Base-by-base conservation (phyloP, 2,113 vertebrate species). In the Mesembrinibis cayennensis region DNA sequence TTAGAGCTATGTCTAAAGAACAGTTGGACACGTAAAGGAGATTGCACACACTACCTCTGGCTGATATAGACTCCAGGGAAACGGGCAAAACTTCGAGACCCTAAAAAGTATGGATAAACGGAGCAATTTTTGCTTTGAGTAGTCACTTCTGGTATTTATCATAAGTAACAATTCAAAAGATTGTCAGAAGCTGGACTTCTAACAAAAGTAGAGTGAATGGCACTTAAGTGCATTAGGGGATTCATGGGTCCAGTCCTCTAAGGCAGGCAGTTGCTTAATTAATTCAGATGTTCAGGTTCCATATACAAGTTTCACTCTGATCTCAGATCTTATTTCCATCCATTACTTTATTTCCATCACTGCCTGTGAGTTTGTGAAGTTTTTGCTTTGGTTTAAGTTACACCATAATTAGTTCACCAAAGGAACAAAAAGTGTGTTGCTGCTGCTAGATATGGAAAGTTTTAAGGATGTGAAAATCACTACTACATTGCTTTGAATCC, bases 311-410 rank as follows among this genome's bases (percentile, higher is more conserved):
- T 89, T 71, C 27, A 58, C n/a, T 91, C 66, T 87, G 79, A 87
- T 76, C 53, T 93, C 70, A 79, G 73, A 85, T 89, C 52, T 92
- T 82, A 56, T 89, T 94, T 86, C 45, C 36, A 47, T 61, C 45
- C 88, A 56, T 67, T 70, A 45, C 16, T 93, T 87, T 83, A 61
- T 92, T 97, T 92, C 78, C 80, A 79, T 52, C 59, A 65, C 56
- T 84, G 78, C 29, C 38, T 71, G 20, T 71, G 42, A 34, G 56
- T 62, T 90, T 2, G 8, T 44, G 53, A 65, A 63, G 16, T 5
- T 95, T 85, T 90, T 90, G 17, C 42, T 83, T 82, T 61, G 21
- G 13, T 73, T 95, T 94, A 67, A 83, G 34, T 92, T 95, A 82
- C 42, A 87, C 27, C 17, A 50, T 74, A 66, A 82, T 66, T 79